Percentiles rank a stretch among this genome's conserved stretches.
Conservation (phyloP, 2,113 vertebrate genomes). For the Anhinga anhinga region DNA sequence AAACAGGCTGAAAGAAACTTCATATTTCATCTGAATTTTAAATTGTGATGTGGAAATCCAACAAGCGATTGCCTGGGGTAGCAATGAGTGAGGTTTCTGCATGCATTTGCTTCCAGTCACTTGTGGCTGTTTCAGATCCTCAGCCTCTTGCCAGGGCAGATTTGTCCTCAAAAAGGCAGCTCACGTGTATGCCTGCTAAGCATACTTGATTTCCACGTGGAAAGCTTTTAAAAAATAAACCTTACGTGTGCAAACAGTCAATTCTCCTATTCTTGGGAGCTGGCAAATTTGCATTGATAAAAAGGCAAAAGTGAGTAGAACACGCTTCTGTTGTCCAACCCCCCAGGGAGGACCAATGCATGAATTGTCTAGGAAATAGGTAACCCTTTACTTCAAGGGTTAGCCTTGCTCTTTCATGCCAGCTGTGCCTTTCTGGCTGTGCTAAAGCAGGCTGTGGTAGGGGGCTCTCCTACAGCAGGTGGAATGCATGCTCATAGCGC, state of each 20-base stretch:
- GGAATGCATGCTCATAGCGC: rapidly evolving
- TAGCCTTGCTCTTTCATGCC: neutral
- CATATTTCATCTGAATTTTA: neutral
- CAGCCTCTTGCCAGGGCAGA: neutral
- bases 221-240: conserved; percentile 27
- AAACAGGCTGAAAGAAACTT: neutral
- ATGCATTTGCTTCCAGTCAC: neutral
- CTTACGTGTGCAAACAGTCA: neutral
- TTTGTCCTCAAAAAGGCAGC: conserved; percentile 11
- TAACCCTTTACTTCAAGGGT: neutral
- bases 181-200: neutral
- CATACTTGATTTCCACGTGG: conserved; percentile 41
- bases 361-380: neutral
- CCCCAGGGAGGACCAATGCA: neutral
- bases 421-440: neutral
- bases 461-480: neutral
- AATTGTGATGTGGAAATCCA: neutral
- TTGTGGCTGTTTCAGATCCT: neutral
- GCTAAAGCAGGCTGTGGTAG: neutral
- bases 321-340: neutral
- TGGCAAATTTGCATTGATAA: neutral
- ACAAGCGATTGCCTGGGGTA: neutral
- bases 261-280: neutral
- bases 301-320: neutral
- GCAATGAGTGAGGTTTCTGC: conserved; percentile 1